Percentiles rank a stretch among this genome's conserved stretches.
These are phyloP conservation scores for Drosophila putrida DNA, from an alignment of 2,888 invertebrate species.

Conservation along the genomic window DNA sequence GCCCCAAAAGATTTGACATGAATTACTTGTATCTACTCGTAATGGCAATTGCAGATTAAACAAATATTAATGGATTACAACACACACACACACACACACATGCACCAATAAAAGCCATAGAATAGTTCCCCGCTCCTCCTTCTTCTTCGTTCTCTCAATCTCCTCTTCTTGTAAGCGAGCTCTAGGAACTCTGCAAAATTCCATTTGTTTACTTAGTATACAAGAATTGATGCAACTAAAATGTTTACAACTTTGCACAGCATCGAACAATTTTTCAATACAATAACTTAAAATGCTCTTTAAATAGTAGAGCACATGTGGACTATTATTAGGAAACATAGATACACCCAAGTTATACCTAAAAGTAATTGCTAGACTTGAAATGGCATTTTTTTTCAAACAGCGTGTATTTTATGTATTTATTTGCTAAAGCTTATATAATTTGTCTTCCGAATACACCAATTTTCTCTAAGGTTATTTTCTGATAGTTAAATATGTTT, in stretches of 20 bases:
- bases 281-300: not conserved
- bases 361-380: too few species aligned
- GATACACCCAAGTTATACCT: not conserved
- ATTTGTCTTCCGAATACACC: too few species aligned
- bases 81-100: conserved; percentile 5
- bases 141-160: not conserved
- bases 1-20: conserved; percentile 46
- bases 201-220: not conserved
- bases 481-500: too few species aligned
- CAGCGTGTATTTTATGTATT: not conserved
- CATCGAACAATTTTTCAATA: not conserved
- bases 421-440: not conserved
- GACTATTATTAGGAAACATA: not conserved
- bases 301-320: not conserved
- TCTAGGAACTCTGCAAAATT: not conserved
- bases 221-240: not conserved
- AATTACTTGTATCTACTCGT: conserved; percentile 17
- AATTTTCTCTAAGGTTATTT: too few species aligned
- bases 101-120: not conserved
- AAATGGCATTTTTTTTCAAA: too few species aligned
- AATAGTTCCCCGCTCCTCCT: not conserved
- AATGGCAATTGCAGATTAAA: conserved; percentile 20
- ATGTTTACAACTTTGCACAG: conserved; percentile 1
- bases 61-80: conserved; percentile 22
- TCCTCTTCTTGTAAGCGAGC: not conserved